phyloP scores from a whole-genome alignment of 2,797 vertebrate genomes.

The Mormyrus hasselquistii region DNA sequence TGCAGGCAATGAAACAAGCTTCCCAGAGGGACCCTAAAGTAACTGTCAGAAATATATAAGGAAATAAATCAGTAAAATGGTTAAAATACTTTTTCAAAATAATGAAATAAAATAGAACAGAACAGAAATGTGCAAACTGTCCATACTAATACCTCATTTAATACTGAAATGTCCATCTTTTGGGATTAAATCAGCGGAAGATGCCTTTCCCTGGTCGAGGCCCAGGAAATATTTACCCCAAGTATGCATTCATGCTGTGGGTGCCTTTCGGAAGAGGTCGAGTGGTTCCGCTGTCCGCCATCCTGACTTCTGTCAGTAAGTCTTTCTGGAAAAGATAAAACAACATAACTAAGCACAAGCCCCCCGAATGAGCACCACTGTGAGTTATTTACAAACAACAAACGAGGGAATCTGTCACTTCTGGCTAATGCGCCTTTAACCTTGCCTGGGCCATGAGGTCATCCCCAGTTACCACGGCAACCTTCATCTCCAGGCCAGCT shows the following conservation, averaged over 20 bases:
- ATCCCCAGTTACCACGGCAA: slow-evolving; percentile 77
- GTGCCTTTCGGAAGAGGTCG: slow-evolving; percentile 60
- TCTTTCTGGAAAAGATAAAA: slow-evolving; percentile 55
- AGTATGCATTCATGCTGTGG: slow-evolving; percentile 77
- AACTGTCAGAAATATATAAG: background rate
- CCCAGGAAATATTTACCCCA: slow-evolving; percentile 57
- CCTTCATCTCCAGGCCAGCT: slow-evolving; percentile 70
- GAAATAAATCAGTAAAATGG: too few relatives aligned
- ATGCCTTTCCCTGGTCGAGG: background rate
- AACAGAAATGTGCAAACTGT: too few relatives aligned
- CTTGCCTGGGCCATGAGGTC: slow-evolving; percentile 74
- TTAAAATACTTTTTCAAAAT: too few relatives aligned
- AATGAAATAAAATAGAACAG: too few relatives aligned
- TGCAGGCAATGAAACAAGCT: background rate
- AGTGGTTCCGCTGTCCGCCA: slow-evolving; percentile 50
- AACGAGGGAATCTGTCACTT: background rate
- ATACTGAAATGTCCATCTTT: too few relatives aligned
- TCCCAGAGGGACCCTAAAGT: background rate
- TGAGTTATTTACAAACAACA: background rate
- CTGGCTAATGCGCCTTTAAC: background rate
- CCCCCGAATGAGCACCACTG: background rate
- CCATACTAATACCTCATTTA: too few relatives aligned
- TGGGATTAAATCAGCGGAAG: background rate
- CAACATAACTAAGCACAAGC: background rate
- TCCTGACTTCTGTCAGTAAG: slow-evolving; percentile 53